A percentile compares a stretch with the other conserved stretches of the same genome.
Evolutionary conservation across 2,888 invertebrate genomes (phyloP).

Genomic region (Spodoptera littoralis): DNA sequence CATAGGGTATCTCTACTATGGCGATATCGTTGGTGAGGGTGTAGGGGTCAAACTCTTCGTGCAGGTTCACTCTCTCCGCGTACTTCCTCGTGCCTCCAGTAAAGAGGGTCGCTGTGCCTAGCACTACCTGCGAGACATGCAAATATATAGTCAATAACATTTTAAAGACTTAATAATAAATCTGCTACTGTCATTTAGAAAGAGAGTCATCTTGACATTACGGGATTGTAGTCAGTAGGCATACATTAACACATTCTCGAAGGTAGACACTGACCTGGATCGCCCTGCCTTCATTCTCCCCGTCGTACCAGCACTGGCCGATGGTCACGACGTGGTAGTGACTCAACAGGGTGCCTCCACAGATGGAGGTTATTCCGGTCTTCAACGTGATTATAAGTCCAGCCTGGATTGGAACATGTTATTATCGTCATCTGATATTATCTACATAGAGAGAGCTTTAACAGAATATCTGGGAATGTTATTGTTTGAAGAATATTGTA

Average conservation of each 20-base stretch:
- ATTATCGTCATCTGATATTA: too few species aligned
- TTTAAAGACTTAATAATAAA: too few species aligned
- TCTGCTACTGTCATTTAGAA: too few species aligned
- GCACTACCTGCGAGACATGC: conserved; percentile 25
- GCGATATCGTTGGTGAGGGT: conserved; percentile 35
- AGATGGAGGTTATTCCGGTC: conserved; percentile 19
- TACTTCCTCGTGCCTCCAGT: conserved; percentile 25
- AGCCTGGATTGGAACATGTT: conserved; percentile 14
- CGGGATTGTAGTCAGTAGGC: too few species aligned
- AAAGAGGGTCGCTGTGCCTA: conserved; percentile 29
- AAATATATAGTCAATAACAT: too few species aligned
- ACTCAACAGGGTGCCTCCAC: conserved; percentile 31
- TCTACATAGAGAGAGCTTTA: too few species aligned
- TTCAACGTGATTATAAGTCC: conserved; percentile 29
- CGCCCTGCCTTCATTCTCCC: conserved; percentile 11
- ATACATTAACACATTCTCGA: not conserved
- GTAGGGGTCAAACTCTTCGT: conserved; percentile 25
- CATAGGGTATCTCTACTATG: conserved; percentile 12
- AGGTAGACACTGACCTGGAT: conserved; percentile 10
- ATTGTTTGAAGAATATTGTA: too few species aligned
- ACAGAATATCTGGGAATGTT: too few species aligned
- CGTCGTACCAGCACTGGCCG: conserved; percentile 32
- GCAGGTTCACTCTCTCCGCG: conserved; percentile 6
- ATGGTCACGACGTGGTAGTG: conserved; percentile 18
- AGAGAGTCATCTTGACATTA: too few species aligned